Percentiles rank a stretch among this genome's conserved stretches.
Evolutionary conservation across 2,113 vertebrate species (phyloP).

Genomic region (Nycticebus coucang): DNA sequence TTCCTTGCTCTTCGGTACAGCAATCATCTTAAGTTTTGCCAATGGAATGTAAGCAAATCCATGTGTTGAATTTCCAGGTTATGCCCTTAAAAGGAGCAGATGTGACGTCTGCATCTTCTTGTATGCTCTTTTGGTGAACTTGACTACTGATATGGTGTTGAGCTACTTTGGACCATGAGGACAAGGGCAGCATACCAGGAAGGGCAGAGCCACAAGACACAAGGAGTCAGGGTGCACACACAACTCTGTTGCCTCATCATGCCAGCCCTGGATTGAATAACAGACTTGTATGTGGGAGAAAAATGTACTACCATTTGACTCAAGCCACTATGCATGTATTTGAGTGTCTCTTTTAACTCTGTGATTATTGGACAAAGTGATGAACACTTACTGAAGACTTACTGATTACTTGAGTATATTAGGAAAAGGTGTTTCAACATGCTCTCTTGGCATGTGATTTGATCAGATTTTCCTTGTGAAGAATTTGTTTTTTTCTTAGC

Average conservation of each 20-base stretch:
- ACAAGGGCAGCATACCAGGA: neutral
- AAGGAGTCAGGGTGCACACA: neutral
- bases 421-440: neutral
- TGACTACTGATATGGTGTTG: neutral
- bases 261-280: neutral
- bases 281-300: neutral
- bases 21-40: neutral
- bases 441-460: neutral
- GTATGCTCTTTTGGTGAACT: neutral
- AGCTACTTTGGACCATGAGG: neutral
- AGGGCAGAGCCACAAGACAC: neutral
- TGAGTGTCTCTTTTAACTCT: neutral
- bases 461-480: constrained; percentile 30
- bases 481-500: constrained; percentile 38
- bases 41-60: neutral
- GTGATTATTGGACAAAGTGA: neutral
- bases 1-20: neutral
- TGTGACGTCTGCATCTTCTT: neutral
- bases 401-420: neutral
- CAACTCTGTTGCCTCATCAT: neutral
- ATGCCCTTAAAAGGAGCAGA: neutral
- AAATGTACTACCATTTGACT: neutral
- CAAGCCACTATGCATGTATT: neutral
- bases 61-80: neutral
- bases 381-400: neutral